phyloP scores from a whole-genome alignment of 1,140 invertebrate genomes.

The Ericerus pela region DNA sequence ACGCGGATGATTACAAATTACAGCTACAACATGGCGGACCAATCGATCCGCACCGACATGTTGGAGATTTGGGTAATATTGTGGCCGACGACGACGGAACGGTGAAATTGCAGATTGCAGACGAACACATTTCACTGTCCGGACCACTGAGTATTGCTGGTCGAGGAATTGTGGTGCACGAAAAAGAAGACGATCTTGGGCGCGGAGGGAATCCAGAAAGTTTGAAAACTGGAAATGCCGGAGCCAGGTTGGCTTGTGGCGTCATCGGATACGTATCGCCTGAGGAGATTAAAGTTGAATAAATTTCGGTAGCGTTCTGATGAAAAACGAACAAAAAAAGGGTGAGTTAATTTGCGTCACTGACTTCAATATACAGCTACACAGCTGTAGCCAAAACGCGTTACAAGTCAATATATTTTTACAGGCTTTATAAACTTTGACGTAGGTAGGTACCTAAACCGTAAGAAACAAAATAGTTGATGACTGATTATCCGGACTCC shows the following conservation, averaged over 20 bases:
- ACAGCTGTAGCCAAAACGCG: no score
- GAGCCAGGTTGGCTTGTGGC: slow-evolving; percentile 35
- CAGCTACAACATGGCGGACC: slow-evolving; percentile 35
- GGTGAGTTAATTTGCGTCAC: no score
- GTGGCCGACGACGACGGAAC: slow-evolving; percentile 30
- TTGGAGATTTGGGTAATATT: slow-evolving; percentile 42
- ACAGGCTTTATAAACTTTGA: no score
- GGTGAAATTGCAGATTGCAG: slow-evolving; percentile 29
- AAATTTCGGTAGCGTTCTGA: no score
- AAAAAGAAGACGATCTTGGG: slow-evolving; percentile 37
- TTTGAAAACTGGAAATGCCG: slow-evolving; percentile 37
- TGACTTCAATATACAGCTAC: no score
- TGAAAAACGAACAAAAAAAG: no score
- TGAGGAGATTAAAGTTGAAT: neutral
- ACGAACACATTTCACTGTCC: slow-evolving; percentile 31
- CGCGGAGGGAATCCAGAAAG: slow-evolving; percentile 33
- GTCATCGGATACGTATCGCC: slow-evolving; percentile 27
- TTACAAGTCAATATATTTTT: no score
- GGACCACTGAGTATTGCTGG: slow-evolving; percentile 36
- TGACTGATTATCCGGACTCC: no score
- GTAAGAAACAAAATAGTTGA: no score
- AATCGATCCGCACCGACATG: slow-evolving; percentile 34
- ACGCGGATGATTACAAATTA: slow-evolving; percentile 2
- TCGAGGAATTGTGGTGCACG: slow-evolving; percentile 37
- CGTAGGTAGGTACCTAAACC: no score